Evolutionary conservation across 2,888 invertebrate genomes (phyloP).

Genomic region (Dryobotodes eremita): DNA sequence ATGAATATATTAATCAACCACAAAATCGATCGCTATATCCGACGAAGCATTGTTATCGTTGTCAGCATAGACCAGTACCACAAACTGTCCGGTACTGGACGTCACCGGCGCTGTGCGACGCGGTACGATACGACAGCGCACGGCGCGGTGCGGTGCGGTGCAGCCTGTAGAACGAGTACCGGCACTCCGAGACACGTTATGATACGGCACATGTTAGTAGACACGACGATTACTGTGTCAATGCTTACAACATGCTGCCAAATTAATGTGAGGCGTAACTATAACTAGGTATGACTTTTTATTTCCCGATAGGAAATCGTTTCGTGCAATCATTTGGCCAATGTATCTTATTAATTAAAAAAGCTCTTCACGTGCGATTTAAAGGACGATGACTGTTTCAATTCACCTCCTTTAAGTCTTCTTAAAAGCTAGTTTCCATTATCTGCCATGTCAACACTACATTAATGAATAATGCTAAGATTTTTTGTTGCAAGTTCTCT

Average conservation of each 20-base stretch:
- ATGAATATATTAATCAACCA: not conserved
- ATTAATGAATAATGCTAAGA: not conserved
- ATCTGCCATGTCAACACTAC: not conserved
- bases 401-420: not conserved
- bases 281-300: not conserved
- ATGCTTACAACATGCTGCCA: too few species aligned
- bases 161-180: not conserved
- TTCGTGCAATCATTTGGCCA: not conserved
- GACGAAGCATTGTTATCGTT: not conserved
- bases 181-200: slow-evolving; percentile 43
- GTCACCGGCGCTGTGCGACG: not conserved
- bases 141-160: not conserved
- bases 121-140: not conserved
- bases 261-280: too few species aligned
- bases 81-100: not conserved
- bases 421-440: not conserved
- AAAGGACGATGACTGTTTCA: not conserved
- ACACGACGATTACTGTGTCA: slow-evolving; percentile 15
- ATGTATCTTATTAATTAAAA: not conserved
- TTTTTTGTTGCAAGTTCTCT: not conserved
- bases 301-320: too few species aligned
- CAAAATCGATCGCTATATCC: not conserved
- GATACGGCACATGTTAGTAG: not conserved
- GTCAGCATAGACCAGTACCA: not conserved
- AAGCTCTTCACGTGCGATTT: too few species aligned